phyloP scores from a whole-genome alignment of 2,797 vertebrate genomes.

The Myiothlypis chrysogaster region DNA sequence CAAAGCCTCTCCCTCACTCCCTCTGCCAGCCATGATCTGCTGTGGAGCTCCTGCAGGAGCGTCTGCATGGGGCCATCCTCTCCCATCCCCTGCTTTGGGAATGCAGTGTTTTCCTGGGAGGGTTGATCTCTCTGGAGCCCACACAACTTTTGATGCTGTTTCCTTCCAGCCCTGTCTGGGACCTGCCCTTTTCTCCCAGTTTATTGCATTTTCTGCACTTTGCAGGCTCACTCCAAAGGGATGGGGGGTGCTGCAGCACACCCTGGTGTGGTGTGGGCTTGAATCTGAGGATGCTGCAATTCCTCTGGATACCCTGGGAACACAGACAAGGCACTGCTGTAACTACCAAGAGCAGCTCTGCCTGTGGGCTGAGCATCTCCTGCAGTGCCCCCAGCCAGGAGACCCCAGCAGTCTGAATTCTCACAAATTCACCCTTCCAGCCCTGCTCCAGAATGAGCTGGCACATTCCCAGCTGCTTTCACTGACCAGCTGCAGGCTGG shows the following conservation, averaged over 20 bases:
- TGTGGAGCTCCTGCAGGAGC: not conserved
- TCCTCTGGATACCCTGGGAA: not conserved
- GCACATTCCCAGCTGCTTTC: not conserved
- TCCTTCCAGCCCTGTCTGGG: not conserved
- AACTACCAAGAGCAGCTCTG: not conserved
- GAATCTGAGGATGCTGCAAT: not conserved
- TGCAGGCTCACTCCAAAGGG: not conserved
- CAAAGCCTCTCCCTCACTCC: fast-evolving
- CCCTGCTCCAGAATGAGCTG: not conserved
- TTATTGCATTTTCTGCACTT: not conserved
- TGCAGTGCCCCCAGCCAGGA: not conserved
- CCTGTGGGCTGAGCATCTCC: not conserved
- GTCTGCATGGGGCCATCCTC: not conserved
- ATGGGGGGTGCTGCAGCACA: not conserved
- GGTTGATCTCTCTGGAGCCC: not conserved
- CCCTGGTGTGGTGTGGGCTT: fast-evolving
- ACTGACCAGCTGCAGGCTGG: not conserved
- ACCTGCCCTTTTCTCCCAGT: not conserved
- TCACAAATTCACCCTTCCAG: not conserved
- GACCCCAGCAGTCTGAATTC: not conserved
- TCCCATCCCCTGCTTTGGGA: not conserved
- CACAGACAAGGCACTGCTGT: not conserved
- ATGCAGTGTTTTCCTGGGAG: not conserved
- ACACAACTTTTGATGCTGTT: fast-evolving
- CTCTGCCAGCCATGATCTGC: not conserved